Base-by-base conservation (phyloP, 2,113 vertebrate genomes). In the Centrocercus urophasianus region DNA sequence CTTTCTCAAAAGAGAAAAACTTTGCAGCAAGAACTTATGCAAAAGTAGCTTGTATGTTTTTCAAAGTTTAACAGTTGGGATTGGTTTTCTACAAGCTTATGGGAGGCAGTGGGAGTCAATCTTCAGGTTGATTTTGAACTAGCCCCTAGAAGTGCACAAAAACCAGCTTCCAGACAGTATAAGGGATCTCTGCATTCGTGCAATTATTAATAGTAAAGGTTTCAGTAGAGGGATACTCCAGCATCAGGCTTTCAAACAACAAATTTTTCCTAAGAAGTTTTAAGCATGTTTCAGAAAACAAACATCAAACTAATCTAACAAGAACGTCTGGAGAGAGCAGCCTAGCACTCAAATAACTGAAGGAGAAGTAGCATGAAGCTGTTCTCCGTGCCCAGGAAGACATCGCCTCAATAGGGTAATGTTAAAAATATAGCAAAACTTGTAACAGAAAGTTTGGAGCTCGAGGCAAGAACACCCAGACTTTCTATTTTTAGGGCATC, bases 401-500 rank as follows among this genome's bases (percentile, higher is more conserved):
- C 0, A 0, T n/a, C 4, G 9, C 19, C 75, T 32, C 12, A 34
- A 19, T 0, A 50, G 19, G 73, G 5, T 19, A 64, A 30, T 0
- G 0, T 61, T 54, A 92, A 86, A 50, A 2, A 14, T 6, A 6
- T 0, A 43, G 25, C 45, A 59, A 73, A 93, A 45, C 13, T 47
- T 1, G 1, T 17, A 87, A n/a, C 17, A 30, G 66, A 70, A 59
- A 21, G 4, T 67, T 64, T 71, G 22, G 9, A 56, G 19, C 8
- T 2, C 38, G 70, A 40, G 67, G 32, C 16, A 73, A 32, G 21
- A 88, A 42, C 16, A 61, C 5, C 6, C 32, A 42, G 34, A 56
- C 8, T 77, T 74, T 75, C 20, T 57, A 8, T 15, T 86, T 40
- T 4, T 24, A 73, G 17, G 52, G 38, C 25, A 61, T 22, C 25